Base-by-base conservation (phyloP, 2,888 invertebrate species). In the Leucozona laternaria region DNA sequence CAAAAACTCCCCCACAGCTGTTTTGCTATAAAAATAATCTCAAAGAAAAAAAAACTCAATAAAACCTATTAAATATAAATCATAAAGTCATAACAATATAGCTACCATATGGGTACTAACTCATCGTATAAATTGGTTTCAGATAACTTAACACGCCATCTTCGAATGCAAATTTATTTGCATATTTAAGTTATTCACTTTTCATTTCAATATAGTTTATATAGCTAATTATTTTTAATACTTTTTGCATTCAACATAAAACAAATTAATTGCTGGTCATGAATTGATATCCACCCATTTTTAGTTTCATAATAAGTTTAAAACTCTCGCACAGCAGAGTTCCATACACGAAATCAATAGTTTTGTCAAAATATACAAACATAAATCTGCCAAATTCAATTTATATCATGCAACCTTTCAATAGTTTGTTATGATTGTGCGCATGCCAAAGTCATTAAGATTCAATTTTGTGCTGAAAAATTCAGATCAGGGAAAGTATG, bases 81-180 rank as follows among this genome's bases (percentile, higher is more conserved):
- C 17, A 31, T 34, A 31, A 28, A 64, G 45, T 17, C 64, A 45
- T 64, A 11, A 64, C 45, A 48, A 64, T 64, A 28, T 20, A 17
- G 25, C 13, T n/a, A 13, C 58, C n/a, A 34, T 5, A 37, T 50
- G 15, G 37, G 10, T 34, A 50, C 45, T 53, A 37, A 37, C 53
- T 68, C 68, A 68, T 68, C 68, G 37, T 53, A 37, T 34, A 48
- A 43, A 64, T 28, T 53, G 15, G 10, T 20, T 22, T n/a, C 5
- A 53, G 11, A 53, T 37, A 68, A 53, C 15, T 40, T 11, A 8
- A 25, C 68, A 68, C 68, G 68, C 68, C 15, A 68, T 37, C 37
- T 53, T 40, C 25, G 68, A 68, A 68, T 68, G 68, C 68, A 68
- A 68, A 68, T 53, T 0, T 28, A n/a, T n/a, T n/a, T n/a, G n/a